Evolutionary conservation across 1,140 invertebrate species (phyloP), one percentile per base, ranked within the genome.

Genomic region (Holcopasites calliopsidis): DNA sequence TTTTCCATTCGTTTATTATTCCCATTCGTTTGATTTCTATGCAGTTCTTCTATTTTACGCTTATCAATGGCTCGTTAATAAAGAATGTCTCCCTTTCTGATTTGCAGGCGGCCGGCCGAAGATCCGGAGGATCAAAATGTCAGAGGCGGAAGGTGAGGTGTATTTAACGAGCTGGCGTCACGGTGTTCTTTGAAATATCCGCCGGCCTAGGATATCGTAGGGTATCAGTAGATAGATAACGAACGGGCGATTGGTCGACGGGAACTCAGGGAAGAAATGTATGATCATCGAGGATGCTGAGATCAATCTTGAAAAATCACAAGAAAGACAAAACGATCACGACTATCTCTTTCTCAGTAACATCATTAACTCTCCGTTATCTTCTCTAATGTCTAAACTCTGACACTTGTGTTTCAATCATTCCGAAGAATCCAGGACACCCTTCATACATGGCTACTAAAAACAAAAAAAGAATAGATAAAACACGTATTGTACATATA

Each of bases 111-210:
- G 79, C 83, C 82, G 70, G 78, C 79, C 50, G 79, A 78, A 66
- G 69, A 47, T 64, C 60, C 76, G 78, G 77, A 75, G 66, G 80
- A 71, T 78, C 83, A 79, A 84, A 84, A 91, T 91, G 90, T 90
- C 90, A 81, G 87, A 85, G 79, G 80, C 75, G 84, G 88, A 90
- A 90, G 90, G 90, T 90, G 82, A 86, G 84, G 68, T 61, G 73
- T 65, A n/a, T 60, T 82, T 82, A 77, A 57, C 61, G 66, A 82
- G 73, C 72, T 31, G 79, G 68, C 55, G 66, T 75, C 50, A 81
- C 74, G 73, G 61, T 57, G 55, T 81, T 72, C 55, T 70, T 81
- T 77, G 79, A 82, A 52, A 47, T 47, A n/a, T 72, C 71, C 65
- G 35, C 38, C 42, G 64, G 64, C 52, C 73, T 75, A 75, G 33